Evolutionary conservation across 2,797 vertebrate genomes (phyloP), one percentile per base, ranked within the genome.

Genomic region (Peromyscus nudipes): DNA sequence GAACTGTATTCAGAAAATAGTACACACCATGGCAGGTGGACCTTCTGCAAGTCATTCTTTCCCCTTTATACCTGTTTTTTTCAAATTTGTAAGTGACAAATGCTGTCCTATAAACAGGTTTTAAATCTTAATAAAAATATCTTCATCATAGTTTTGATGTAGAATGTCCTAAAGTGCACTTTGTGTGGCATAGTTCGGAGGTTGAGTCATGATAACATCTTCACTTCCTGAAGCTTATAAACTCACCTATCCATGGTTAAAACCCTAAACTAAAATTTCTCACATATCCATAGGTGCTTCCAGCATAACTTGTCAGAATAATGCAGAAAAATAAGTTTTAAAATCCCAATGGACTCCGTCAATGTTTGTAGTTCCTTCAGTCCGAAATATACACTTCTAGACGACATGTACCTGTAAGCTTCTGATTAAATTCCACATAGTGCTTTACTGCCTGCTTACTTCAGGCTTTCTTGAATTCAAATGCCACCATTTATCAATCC

Each of bases 131-230:
- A 77, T 81, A 94, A 95, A 94, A 94, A 1, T 7, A 23, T 27
- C 12, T 83, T 62, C n/a, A 94, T 81, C 64, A 76, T 6, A 6
- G 37, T 92, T 96, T 87, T 65, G 80, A 91, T 95, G 95, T 94
- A 91, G 19, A 7, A 37, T 4, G 86, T 49, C 8, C 11, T 12
- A 65, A 37, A 93, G 10, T 4, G 25, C 3, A 80, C 25, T 25
- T 16, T 16, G 6, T 49, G 84, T 46, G 11, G 14, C 52, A 62
- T 65, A 64, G 0, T 6, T 52, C 17, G 1, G 34, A 21, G 57
- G 6, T 34, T 73, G n/a, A 96, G 80, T 92, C 57, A 64, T n/a
- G 65, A 75, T 60, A 77, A 83, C 16, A 31, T 62, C 27, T 57
- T 84, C 27, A n/a, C 89, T 93, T 92, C 19, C 31, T 96, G 1